Percentiles rank a stretch among this genome's conserved stretches.
Evolutionary conservation across 2,113 vertebrate genomes (phyloP).

Genomic region (Sceloporus tristichus): DNA sequence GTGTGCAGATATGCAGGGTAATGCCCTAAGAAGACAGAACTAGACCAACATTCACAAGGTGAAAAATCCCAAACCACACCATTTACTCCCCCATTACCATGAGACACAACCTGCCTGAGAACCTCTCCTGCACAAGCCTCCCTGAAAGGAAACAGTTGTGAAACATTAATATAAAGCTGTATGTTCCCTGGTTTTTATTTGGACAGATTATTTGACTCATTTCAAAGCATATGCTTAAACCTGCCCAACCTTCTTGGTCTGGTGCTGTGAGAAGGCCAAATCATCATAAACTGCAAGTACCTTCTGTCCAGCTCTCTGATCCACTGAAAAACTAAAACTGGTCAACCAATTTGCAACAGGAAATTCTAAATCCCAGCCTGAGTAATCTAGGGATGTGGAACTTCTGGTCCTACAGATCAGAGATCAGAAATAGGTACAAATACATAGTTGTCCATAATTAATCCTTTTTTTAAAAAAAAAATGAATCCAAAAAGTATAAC

Average conservation of each 20-base stretch:
- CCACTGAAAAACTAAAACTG: background rate
- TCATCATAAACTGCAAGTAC: background rate
- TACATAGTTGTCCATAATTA: background rate
- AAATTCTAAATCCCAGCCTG: constrained; percentile 5
- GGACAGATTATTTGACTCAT: background rate
- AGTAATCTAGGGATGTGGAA: background rate
- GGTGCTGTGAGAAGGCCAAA: background rate
- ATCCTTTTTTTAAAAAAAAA: too few relatives aligned
- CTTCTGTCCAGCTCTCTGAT: background rate
- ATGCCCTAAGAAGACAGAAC: background rate
- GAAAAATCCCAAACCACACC: background rate
- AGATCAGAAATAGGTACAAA: background rate
- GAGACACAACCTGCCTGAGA: background rate
- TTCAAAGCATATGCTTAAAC: background rate
- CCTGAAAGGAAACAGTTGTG: background rate
- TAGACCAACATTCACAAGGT: background rate
- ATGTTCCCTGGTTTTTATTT: background rate
- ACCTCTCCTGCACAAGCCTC: background rate
- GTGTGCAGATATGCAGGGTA: background rate
- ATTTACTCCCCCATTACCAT: background rate
- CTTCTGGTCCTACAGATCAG: background rate
- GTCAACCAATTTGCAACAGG: background rate
- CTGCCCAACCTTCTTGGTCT: background rate
- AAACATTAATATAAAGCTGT: background rate
- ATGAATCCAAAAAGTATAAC: too few relatives aligned